Percentiles rank a stretch among this genome's conserved stretches.
Evolutionary conservation across 2,113 vertebrate species (phyloP).

Genomic region (Actinemys pallida): DNA sequence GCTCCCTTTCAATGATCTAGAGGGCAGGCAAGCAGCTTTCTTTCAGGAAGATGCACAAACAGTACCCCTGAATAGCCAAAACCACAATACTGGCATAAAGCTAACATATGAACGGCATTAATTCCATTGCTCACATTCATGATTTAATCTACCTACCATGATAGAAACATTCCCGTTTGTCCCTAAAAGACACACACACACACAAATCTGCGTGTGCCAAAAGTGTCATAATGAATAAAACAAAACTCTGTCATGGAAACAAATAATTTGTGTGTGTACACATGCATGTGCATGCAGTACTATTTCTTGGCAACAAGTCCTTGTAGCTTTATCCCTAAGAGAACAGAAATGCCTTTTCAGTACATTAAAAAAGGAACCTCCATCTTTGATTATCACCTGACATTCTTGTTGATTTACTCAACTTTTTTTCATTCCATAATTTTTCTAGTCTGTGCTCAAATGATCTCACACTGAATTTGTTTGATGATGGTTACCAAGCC

Average conservation of each 20-base stretch:
- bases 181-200: not conserved
- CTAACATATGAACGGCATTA: not conserved
- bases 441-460: constrained; percentile 25
- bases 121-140: not conserved
- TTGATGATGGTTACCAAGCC: constrained; percentile 55
- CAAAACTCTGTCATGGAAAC: not conserved
- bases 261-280: not conserved
- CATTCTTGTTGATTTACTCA: constrained; percentile 40
- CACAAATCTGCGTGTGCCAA: not conserved
- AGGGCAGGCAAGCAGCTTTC: not conserved
- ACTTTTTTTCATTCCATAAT: constrained; percentile 49
- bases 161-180: not conserved
- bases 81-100: not conserved
- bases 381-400: constrained; percentile 27
- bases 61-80: not conserved
- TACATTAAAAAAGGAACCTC: constrained; percentile 59
- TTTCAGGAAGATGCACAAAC: not conserved
- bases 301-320: not conserved
- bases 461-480: constrained; percentile 46
- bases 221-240: not conserved
- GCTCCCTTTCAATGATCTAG: not conserved
- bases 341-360: constrained; percentile 17
- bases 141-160: not conserved
- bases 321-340: not conserved
- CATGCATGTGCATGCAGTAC: fast-evolving